Base-by-base conservation (phyloP, 2,888 invertebrate genomes). In the Falcaria lacertinaria region DNA sequence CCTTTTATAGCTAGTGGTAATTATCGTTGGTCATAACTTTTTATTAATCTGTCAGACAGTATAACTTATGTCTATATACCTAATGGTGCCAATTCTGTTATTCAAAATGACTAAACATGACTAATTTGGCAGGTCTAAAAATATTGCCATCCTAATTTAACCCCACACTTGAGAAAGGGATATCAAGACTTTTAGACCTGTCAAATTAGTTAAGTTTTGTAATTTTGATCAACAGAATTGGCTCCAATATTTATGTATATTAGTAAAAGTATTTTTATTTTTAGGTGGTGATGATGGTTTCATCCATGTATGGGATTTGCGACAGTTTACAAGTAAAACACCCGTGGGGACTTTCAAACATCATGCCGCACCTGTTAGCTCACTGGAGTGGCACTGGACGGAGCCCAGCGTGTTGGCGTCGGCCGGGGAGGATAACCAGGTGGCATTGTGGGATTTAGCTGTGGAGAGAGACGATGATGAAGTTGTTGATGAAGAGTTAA, bases 221-320 rank as follows among this genome's bases (percentile, higher is more conserved):
- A n/a, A n/a, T n/a, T n/a, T n/a, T n/a, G n/a, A n/a, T n/a, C n/a
- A n/a, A n/a, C n/a, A n/a, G n/a, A n/a, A n/a, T n/a, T n/a, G n/a
- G n/a, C n/a, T n/a, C n/a, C n/a, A n/a, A n/a, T n/a, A n/a, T n/a
- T n/a, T n/a, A 39, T 41, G 34, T 28, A 39, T 8, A 11, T 16
- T 16, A 32, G 41, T 28, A 41, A 73, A n/a, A 13, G 6, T 22
- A 7, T 34, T n/a, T 41, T 32, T 39, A 33, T 46, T 76, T 76
- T n/a, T 33, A 90, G 98, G 99, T 45, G 98, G 99, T 5, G 99
- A 99, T 81, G 99, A 99, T 86, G 98, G 98, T 2, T 92, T 94
- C 42, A 85, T 99, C 22, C 95, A 97, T 73, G 92, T 99, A 41
- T 99, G 99, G 99, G 99, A 99, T 78, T 90, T 99, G 47, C 91